phyloP scores from a whole-genome alignment of 2,888 invertebrate species.

The Acrobasis repandana region DNA sequence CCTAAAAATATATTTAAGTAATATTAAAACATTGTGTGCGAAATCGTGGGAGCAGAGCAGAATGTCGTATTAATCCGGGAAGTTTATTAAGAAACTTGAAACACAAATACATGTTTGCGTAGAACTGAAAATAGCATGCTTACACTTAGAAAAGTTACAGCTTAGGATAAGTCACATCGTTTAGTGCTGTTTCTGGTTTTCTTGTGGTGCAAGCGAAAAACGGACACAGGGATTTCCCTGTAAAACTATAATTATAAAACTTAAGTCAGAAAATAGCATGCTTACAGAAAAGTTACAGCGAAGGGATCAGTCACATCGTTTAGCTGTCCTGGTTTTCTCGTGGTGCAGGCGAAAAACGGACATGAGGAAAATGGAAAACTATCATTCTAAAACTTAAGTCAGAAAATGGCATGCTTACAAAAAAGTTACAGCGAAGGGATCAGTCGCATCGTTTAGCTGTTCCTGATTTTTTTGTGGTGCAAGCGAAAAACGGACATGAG shows the following conservation, averaged over 20 bases:
- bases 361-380: background rate
- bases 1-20: too few species aligned
- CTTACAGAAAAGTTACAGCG: background rate
- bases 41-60: too few species aligned
- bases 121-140: constrained; percentile 23
- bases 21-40: too few species aligned
- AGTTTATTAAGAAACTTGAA: constrained; percentile 1
- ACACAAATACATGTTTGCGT: constrained; percentile 15
- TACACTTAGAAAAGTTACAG: constrained; percentile 20
- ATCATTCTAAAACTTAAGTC: background rate
- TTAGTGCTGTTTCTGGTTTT: constrained; percentile 23
- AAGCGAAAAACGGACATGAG: constrained; percentile 7
- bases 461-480: constrained; percentile 22
- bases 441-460: constrained; percentile 25
- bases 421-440: background rate
- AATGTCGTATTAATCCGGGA: background rate
- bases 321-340: constrained; percentile 15
- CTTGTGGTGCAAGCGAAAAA: constrained; percentile 21
- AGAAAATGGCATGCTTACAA: constrained; percentile 3
- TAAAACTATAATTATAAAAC: background rate
- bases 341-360: constrained; percentile 19
- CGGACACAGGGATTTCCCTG: background rate
- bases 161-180: constrained; percentile 27
- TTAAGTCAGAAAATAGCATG: background rate
- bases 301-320: background rate